These are phyloP conservation scores for Alligator sinensis DNA, from an alignment of 2,113 vertebrate species.

Conservation along the genomic window DNA sequence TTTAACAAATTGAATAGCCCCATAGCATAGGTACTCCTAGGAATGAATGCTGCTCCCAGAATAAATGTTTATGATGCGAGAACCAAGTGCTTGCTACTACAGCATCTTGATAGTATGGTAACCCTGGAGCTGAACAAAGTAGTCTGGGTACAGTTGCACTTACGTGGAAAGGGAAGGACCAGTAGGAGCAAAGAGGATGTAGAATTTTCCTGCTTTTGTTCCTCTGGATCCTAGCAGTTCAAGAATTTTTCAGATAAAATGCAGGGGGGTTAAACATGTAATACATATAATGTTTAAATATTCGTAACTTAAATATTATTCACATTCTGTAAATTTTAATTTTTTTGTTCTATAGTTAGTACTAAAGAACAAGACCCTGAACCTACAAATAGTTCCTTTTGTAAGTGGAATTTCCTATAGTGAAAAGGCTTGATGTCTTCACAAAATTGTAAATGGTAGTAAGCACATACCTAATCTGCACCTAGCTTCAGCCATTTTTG, in stretches of 20 bases:
- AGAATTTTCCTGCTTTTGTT: not conserved
- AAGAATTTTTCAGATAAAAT: not conserved
- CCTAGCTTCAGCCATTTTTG: not conserved
- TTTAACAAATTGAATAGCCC: not conserved
- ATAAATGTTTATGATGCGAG: not conserved
- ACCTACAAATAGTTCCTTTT: not conserved
- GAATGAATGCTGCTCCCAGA: not conserved
- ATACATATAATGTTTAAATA: too few species aligned
- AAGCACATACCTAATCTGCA: not conserved
- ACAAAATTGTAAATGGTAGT: not conserved
- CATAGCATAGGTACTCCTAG: not conserved
- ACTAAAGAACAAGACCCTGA: not conserved
- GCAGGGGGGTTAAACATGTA: too few species aligned
- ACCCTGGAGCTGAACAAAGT: not conserved
- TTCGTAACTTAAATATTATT: too few species aligned
- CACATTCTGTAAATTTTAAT: fast-evolving
- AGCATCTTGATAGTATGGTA: not conserved
- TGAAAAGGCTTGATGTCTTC: not conserved
- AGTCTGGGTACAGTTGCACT: not conserved
- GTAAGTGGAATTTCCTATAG: not conserved
- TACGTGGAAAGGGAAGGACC: not conserved
- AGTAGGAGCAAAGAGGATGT: not conserved
- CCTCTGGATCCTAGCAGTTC: not conserved
- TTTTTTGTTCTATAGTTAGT: not conserved
- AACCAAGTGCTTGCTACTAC: not conserved